phyloP scores from a whole-genome alignment of 2,888 invertebrate species.

The Cheiracanthium punctorium region DNA sequence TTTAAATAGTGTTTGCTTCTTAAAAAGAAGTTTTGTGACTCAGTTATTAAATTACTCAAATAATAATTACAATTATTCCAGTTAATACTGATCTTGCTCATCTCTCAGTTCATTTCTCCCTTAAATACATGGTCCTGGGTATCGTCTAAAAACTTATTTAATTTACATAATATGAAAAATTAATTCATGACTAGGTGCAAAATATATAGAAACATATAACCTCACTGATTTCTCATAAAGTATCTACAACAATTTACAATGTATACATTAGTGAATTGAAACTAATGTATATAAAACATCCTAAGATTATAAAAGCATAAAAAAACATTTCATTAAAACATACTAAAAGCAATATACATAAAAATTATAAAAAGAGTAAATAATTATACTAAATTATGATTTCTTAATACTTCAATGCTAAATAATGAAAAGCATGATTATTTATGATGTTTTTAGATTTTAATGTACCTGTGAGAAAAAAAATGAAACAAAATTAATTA shows the following conservation, averaged over 20 bases:
- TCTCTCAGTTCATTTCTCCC: no score
- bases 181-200: neutral
- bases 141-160: no score
- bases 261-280: neutral
- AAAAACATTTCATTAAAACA: neutral
- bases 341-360: constrained; percentile 10
- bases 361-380: neutral
- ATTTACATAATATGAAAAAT: neutral
- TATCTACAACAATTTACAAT: constrained; percentile 7
- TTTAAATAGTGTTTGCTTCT: no score
- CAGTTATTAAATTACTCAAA: no score
- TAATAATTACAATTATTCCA: no score
- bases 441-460: no score
- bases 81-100: no score
- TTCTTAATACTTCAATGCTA: neutral
- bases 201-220: neutral
- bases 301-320: neutral
- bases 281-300: neutral
- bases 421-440: no score
- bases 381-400: neutral
- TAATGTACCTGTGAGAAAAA: no score
- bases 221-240: neutral
- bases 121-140: no score
- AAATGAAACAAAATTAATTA: no score
- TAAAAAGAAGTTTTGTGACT: no score